Evolutionary conservation across 2,797 vertebrate species (phyloP), one percentile per base, ranked within the genome.

Genomic region (Eidolon dupreanum): DNA sequence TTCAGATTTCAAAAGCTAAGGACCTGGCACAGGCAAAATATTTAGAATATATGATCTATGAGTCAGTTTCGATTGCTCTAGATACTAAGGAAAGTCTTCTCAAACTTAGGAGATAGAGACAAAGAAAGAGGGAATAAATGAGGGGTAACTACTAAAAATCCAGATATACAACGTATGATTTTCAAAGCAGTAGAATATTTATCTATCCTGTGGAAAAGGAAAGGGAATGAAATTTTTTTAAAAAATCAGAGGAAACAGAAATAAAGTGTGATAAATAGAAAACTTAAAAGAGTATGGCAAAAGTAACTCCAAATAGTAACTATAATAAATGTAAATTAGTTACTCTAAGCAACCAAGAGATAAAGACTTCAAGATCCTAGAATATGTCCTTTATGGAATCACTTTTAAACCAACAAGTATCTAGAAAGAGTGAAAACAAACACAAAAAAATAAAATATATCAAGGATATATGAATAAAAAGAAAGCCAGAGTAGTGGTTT

Each of bases 1-100:
- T 85, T 51, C 33, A 53, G 53, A 77, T 88, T 84, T 88, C 75
- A 10, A 70, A 92, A 88, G 33, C 93, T 94, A 94, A 94, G 73
- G 41, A 73, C 43, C 38, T 92, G 89, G 75, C 93, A 90, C 68
- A 89, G 78, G 38, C 70, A 74, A 74, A 71, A 57, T 68, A 51
- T 75, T 85, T 77, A 57, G 3, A 85, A 66, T 63, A 33, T 51
- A 33, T 28, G 49, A 28, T 61, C 19, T 28, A 15, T 13, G 59
- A 28, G 19, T 89, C 7, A 2, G 8, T 87, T 84, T 89, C 26
- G 86, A 61, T 73, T 87, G 43, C 79, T 96, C 5, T 73, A 57
- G 57, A 74, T 22, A 65, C 24, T 33, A 46, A 55, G 77, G 70
- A 65, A 53, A 43, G 31, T 31, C 33, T 94, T 24, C 55, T 17